Conservation (phyloP, 1,140 invertebrate species). For the Neoseiulus cucumeris region DNA sequence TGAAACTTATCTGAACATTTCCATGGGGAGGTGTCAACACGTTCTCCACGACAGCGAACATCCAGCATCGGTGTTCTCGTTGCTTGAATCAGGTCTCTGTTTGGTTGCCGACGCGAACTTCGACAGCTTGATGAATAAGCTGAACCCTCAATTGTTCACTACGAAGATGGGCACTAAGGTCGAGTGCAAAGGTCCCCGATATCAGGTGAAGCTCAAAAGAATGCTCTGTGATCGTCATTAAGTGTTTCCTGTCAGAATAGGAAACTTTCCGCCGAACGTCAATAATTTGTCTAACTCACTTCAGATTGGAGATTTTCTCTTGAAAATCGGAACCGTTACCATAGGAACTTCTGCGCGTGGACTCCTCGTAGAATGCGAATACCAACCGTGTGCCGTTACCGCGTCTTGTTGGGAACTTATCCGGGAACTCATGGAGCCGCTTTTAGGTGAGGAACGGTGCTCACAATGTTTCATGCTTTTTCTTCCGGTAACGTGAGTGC, state of each 20-base stretch:
- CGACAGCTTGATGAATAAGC: slow-evolving; percentile 68
- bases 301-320: slow-evolving; percentile 56
- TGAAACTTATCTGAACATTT: slow-evolving; percentile 53
- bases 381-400: slow-evolving; percentile 66
- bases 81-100: slow-evolving; percentile 50
- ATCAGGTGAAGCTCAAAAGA: slow-evolving; percentile 39
- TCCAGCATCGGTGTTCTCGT: slow-evolving; percentile 75
- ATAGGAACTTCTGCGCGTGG: slow-evolving; percentile 86
- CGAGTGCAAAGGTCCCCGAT: slow-evolving; percentile 75
- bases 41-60: slow-evolving; percentile 86
- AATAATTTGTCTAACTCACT: too few relatives aligned
- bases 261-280: too few relatives aligned
- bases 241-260: too few relatives aligned
- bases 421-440: slow-evolving; percentile 73
- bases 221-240: background rate
- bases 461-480: background rate
- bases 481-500: too few relatives aligned
- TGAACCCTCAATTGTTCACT: slow-evolving; percentile 76
- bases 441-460: slow-evolving; percentile 43
- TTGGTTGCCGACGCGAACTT: slow-evolving; percentile 73
- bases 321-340: slow-evolving; percentile 77
- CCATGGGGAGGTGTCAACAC: slow-evolving; percentile 53
- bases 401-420: slow-evolving; percentile 73
- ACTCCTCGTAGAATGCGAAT: slow-evolving; percentile 74
- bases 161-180: slow-evolving; percentile 54